Evolutionary conservation across 2,113 vertebrate genomes (phyloP).

Genomic region (Muntiacus muntjak): DNA sequence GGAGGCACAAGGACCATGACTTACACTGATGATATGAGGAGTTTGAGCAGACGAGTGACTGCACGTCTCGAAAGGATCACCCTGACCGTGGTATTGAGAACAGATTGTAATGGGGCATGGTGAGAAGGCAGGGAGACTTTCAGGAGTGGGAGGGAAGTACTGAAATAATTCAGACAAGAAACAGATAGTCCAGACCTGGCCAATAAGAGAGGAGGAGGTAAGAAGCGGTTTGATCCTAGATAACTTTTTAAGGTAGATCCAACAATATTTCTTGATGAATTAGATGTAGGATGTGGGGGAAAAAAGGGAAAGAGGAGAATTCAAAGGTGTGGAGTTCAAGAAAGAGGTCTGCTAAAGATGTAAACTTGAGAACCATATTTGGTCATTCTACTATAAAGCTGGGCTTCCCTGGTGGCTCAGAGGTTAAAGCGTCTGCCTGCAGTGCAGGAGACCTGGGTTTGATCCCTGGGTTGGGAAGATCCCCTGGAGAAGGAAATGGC

Average conservation of each 20-base stretch:
- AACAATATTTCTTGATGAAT: background rate
- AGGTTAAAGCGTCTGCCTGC: no score
- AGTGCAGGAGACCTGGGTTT: no score
- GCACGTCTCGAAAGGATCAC: background rate
- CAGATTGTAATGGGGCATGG: fast-evolving
- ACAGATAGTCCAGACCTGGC: background rate
- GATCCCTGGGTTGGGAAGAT: no score
- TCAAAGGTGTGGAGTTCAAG: background rate
- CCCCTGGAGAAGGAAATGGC: no score
- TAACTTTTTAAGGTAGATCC: background rate
- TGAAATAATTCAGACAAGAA: background rate
- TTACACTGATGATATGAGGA: background rate
- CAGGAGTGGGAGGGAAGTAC: no score
- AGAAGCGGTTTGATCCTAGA: background rate
- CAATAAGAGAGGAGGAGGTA: background rate
- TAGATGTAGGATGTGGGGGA: background rate
- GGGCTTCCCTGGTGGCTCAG: no score
- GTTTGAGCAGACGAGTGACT: background rate
- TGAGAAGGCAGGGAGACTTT: background rate
- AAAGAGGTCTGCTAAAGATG: background rate
- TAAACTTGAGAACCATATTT: background rate
- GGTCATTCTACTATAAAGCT: background rate
- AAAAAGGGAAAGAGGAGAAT: background rate
- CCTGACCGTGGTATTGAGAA: no score
- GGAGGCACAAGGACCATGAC: background rate